Conservation (phyloP, 1,140 invertebrate genomes). For the Reticulitermes speratus region DNA sequence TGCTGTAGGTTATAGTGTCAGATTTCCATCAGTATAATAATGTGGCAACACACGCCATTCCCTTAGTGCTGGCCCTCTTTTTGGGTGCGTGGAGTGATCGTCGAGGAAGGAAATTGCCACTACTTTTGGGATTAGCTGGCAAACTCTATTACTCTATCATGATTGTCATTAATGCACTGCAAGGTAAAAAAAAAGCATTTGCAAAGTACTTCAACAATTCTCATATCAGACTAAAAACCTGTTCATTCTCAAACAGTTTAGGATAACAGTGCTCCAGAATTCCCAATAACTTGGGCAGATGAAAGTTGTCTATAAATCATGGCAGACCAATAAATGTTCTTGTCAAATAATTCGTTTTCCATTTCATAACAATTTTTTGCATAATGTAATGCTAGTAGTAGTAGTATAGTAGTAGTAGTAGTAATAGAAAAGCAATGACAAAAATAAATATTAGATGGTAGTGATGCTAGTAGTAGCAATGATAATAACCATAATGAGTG, state of each 20-base stretch:
- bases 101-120: slow-evolving; percentile 64
- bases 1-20: slow-evolving; percentile 61
- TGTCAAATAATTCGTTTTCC: no score
- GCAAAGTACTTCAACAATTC: not conserved
- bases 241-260: not conserved
- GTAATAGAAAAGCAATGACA: not conserved
- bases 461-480: not conserved
- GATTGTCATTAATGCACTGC: slow-evolving; percentile 65
- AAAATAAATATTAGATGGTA: not conserved
- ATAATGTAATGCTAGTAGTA: no score
- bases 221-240: not conserved
- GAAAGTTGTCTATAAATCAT: no score
- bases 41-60: slow-evolving; percentile 65
- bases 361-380: no score
- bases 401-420: not conserved
- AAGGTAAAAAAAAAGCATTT: slow-evolving; percentile 40
- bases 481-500: not conserved
- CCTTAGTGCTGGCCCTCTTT: slow-evolving; percentile 71
- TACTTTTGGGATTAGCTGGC: slow-evolving; percentile 66
- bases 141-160: slow-evolving; percentile 72
- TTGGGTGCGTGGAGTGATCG: slow-evolving; percentile 75
- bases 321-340: no score
- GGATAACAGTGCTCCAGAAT: not conserved
- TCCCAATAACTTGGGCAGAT: no score
- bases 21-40: slow-evolving; percentile 73